Percentiles rank a stretch among this genome's conserved stretches.
These are phyloP conservation scores for Microhierax caerulescens DNA, from an alignment of 2,797 vertebrate species.

Conservation along the genomic window DNA sequence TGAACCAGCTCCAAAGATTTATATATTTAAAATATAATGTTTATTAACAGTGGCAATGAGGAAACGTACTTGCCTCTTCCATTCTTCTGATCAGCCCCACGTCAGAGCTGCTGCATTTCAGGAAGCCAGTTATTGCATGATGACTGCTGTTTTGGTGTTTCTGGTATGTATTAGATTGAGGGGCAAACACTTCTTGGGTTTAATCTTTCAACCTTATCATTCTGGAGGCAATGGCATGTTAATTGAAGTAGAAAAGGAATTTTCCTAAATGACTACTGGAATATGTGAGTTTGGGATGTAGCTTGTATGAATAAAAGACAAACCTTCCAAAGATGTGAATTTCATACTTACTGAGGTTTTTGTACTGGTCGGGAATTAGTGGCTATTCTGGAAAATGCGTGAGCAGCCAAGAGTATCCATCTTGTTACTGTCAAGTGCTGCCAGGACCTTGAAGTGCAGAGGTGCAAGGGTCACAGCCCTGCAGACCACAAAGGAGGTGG, in stretches of 20 bases:
- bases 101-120: neutral
- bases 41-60: neutral
- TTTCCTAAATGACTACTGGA: neutral
- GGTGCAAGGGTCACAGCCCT: neutral
- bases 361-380: neutral
- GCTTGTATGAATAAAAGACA: neutral
- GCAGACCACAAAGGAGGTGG: rapidly evolving
- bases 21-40: neutral
- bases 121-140: neutral
- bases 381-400: neutral
- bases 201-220: neutral
- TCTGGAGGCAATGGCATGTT: neutral
- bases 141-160: neutral
- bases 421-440: neutral
- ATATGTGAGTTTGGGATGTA: neutral
- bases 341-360: neutral
- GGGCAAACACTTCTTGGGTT: neutral
- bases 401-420: neutral
- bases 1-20: neutral
- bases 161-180: neutral
- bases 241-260: neutral
- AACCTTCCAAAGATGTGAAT: neutral
- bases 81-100: neutral
- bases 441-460: neutral
- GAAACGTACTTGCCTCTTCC: neutral